Evolutionary conservation across 2,888 invertebrate genomes (phyloP), one percentile per base, ranked within the genome.

Genomic region (Zele albiditarsus): DNA sequence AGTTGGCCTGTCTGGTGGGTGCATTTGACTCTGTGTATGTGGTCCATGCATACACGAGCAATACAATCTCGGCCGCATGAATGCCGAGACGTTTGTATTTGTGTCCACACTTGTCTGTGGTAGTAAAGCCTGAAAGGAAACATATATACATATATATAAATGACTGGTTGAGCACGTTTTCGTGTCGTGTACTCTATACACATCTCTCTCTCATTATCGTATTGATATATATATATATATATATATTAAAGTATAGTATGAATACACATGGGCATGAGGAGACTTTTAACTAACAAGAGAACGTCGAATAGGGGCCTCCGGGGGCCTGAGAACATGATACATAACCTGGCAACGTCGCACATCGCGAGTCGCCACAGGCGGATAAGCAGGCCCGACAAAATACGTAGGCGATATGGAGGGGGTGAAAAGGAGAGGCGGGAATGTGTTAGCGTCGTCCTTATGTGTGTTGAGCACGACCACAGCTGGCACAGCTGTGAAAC

Each of bases 401-500:
- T 20, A 53, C 53, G 65, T 33, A 2, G 33, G 27, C 10, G 31
- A 31, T 33, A 28, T 20, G 46, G 49, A 23, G 28, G n/a, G 49
- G 10, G 20, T 16, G 28, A 5, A 28, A 31, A 23, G 28, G 14
- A 20, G 12, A 20, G 20, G 6, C 6, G 23, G 20, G 23, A n/a
- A 53, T 20, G 53, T n/a, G 20, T 53, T 2, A 23, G 20, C 20
- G 53, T 6, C 38, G 38, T 38, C 12, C 0, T 53, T 20, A 20
- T 53, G 53, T 53, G 20, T 53, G 20, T 38, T n/a, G 46, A 46
- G 46, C 46, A 46, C 46, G 46, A 46, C 16, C n/a, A 46, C 31
- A 73, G 72, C 75, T 57, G 57, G 53, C 71, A 80, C 80, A 78
- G 77, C 78, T 80, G 78, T 72, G 46, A 53, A 66, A 57, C 68